These are phyloP conservation scores for Selenia dentaria DNA, from an alignment of 2,888 invertebrate species.

Conservation along the genomic window DNA sequence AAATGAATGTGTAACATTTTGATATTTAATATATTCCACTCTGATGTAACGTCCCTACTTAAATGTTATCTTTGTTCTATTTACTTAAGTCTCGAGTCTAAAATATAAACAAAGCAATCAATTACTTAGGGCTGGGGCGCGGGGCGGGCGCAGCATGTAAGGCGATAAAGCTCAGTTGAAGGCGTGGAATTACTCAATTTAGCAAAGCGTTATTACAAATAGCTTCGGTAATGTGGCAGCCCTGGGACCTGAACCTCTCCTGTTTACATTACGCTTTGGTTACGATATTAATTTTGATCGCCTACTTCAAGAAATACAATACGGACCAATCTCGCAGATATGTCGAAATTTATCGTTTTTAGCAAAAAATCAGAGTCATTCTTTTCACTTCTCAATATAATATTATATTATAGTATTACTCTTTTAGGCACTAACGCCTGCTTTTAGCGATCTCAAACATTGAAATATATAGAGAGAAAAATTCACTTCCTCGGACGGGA, in stretches of 20 bases:
- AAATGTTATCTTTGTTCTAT: not conserved
- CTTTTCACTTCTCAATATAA: too few relatives aligned
- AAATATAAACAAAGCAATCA: conserved; percentile 15
- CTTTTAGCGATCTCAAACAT: too few relatives aligned
- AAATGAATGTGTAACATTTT: too few relatives aligned
- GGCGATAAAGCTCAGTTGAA: conserved; percentile 16
- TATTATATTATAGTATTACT: too few relatives aligned
- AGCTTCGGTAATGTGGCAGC: conserved; percentile 26
- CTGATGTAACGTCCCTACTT: not conserved
- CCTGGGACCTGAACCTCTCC: conserved; percentile 7
- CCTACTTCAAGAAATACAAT: too few relatives aligned
- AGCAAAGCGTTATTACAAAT: conserved; percentile 29
- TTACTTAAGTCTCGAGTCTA: not conserved
- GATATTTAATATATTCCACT: not conserved
- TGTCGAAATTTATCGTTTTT: too few relatives aligned
- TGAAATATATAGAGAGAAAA: too few relatives aligned
- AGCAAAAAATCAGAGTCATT: too few relatives aligned
- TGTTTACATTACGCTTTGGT: conserved; percentile 3
- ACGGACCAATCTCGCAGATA: too few relatives aligned
- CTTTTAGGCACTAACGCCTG: too few relatives aligned
- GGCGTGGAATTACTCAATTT: conserved; percentile 31
- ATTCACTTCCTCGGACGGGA: too few relatives aligned
- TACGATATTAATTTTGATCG: too few relatives aligned
- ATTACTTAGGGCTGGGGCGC: not conserved
- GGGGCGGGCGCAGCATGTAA: conserved; percentile 4